Conservation (phyloP, 53 echinoderm and acorn worm species). For the Echinarachnius parma region DNA sequence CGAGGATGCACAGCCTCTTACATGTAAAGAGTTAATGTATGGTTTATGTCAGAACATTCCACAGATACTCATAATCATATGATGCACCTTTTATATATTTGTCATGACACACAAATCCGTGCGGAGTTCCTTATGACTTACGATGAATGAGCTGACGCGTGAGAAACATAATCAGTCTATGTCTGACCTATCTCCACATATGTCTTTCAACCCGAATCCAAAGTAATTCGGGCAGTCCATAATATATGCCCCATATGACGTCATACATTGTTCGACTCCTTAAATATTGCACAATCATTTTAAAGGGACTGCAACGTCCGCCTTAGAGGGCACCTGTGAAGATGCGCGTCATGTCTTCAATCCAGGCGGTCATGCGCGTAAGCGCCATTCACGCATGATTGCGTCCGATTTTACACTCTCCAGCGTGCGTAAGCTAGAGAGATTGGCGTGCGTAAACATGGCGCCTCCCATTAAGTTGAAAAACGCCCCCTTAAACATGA, state of each 20-base stretch:
- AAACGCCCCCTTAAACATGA: too few relatives aligned
- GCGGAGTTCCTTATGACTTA: constrained; percentile 33
- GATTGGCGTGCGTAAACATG: too few relatives aligned
- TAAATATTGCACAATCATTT: constrained; percentile 11
- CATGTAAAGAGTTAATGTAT: too few relatives aligned
- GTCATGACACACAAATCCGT: constrained; percentile 47
- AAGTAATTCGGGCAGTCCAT: constrained; percentile 16
- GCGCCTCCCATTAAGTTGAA: too few relatives aligned
- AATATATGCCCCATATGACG: constrained; percentile 10
- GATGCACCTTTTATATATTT: constrained; percentile 23
- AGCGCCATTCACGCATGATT: too few relatives aligned
- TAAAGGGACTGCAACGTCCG: neutral
- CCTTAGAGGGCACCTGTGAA: neutral
- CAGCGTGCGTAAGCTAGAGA: too few relatives aligned
- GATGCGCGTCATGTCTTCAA: neutral
- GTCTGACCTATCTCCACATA: constrained; percentile 1
- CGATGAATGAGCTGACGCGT: constrained; percentile 21
- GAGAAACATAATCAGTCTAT: constrained; percentile 18
- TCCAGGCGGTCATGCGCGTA: neutral
- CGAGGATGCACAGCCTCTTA: neutral
- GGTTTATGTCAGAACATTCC: too few relatives aligned
- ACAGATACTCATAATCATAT: too few relatives aligned
- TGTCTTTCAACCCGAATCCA: constrained; percentile 25
- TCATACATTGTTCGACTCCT: constrained; percentile 41
- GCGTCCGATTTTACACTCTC: too few relatives aligned